phyloP scores from a whole-genome alignment of 1,140 invertebrate species.

The Drosophila kurseongensis region DNA sequence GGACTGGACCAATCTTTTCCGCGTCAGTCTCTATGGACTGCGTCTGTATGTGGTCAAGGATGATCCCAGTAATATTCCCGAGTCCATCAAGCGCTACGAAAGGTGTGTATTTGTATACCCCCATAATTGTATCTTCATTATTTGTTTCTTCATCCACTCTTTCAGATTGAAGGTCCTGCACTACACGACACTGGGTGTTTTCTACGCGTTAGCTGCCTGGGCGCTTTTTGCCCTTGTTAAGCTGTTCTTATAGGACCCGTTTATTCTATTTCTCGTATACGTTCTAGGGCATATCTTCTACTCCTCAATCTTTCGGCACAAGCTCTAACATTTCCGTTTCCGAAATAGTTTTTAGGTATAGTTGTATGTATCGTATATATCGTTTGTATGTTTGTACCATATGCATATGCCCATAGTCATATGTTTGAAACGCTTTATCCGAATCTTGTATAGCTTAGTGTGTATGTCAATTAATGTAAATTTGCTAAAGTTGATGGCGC shows the following conservation, averaged over 20 bases:
- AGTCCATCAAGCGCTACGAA: conserved; percentile 86
- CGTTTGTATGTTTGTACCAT: conserved; percentile 62
- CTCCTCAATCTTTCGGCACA: conserved; percentile 16
- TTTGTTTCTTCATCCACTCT: neutral
- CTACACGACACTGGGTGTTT: conserved; percentile 64
- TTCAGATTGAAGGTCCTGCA: conserved; percentile 80
- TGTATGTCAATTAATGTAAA: conserved; percentile 47
- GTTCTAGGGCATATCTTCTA: conserved; percentile 46
- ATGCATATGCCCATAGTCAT: conserved; percentile 55
- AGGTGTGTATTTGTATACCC: conserved; percentile 84
- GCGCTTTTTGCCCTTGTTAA: conserved; percentile 67
- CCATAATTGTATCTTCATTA: neutral
- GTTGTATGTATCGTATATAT: conserved; percentile 38
- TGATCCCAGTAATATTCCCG: conserved; percentile 87
- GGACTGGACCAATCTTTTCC: conserved; percentile 88
- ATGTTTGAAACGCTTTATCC: conserved; percentile 60
- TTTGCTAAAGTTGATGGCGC: conserved; percentile 25
- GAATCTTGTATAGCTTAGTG: conserved; percentile 54
- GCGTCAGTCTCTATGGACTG: conserved; percentile 88
- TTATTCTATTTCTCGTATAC: conserved; percentile 25
- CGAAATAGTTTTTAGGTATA: conserved; percentile 52
- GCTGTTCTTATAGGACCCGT: conserved; percentile 58
- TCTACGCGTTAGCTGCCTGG: conserved; percentile 65
- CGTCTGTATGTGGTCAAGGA: conserved; percentile 90
- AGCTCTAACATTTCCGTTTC: conserved; percentile 33